phyloP scores from a whole-genome alignment of 2,113 vertebrate genomes.

The Lanius collurio region DNA sequence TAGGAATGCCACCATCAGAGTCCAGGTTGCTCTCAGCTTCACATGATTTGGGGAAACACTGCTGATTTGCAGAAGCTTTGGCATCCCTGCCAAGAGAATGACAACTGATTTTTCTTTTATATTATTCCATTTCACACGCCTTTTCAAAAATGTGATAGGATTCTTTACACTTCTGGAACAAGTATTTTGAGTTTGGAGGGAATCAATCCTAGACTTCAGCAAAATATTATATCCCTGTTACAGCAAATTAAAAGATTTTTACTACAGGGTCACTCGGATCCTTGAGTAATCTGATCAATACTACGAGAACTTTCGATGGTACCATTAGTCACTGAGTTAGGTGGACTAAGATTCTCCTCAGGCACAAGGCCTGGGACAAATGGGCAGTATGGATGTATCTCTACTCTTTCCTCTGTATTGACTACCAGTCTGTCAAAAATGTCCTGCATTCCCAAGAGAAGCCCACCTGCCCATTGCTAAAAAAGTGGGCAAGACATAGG shows the following conservation, averaged over 20 bases:
- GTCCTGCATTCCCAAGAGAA: neutral
- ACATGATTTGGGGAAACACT: neutral
- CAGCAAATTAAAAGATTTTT: neutral
- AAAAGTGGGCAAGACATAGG: neutral
- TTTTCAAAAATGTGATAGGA: neutral
- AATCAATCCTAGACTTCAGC: neutral
- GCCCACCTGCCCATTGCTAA: neutral
- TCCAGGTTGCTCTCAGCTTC: neutral
- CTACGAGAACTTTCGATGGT: neutral
- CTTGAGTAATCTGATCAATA: neutral
- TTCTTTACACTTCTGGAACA: neutral
- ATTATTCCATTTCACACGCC: neutral
- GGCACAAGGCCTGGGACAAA: neutral
- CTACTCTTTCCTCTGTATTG: neutral
- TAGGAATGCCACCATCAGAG: neutral
- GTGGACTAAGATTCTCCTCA: neutral
- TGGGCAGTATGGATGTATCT: neutral
- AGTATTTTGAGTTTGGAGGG: neutral
- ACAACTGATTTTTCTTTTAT: neutral
- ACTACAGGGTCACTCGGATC: neutral
- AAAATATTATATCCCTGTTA: neutral
- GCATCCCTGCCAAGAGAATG: neutral
- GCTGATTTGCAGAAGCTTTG: neutral
- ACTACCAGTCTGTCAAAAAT: neutral
- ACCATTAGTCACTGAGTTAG: neutral